Base-by-base conservation (phyloP, 2,113 vertebrate genomes). In the Eidolon helvum region DNA sequence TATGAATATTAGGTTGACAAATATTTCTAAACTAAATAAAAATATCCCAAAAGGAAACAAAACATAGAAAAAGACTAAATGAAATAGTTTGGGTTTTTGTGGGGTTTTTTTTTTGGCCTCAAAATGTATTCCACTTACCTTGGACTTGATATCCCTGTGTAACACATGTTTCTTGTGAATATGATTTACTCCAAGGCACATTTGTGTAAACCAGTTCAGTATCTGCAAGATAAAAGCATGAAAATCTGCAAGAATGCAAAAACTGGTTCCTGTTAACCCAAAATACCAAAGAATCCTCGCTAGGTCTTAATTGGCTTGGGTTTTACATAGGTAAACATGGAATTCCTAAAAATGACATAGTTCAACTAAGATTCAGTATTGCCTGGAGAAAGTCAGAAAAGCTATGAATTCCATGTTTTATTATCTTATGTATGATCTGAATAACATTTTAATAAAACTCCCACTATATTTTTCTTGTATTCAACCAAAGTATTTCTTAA, bases 101-200 rank as follows among this genome's bases (percentile, higher is more conserved):
- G 21, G 4, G 15, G 3, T 38, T 6, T 7, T 7, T 74, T 72
- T 72, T 83, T 91, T 68, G 28, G 12, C 61, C 55, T 8, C 15
- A 53, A 96, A 90, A 78, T 83, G n/a, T 74, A 68, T 45, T 93
- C 8, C n/a, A 90, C 74, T 98, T 96, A 99, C 99, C 99, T 99
- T 99, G 78, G 99, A 99, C 95, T 99, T 99, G 95, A 99, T 99
- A 95, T 99, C 99, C 97, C 99, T 98, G 98, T 99, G 99, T 75
- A 99, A 97, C 59, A 99, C 99, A 66, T 98, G 98, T 87, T 99
- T 99, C 80, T 99, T 99, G 3, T 99, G 99, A 98, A 99, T 99
- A 79, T 99, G 98, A 71, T 99, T 99, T 77, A 99, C 98, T 57
- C 99, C 99, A 35, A 99, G 97, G 97, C 99, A 99, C 97, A 99